A percentile compares a stretch with the other conserved stretches of the same genome.
Conservation (phyloP, 2,888 invertebrate species). For the Cheilosia vernalis region DNA sequence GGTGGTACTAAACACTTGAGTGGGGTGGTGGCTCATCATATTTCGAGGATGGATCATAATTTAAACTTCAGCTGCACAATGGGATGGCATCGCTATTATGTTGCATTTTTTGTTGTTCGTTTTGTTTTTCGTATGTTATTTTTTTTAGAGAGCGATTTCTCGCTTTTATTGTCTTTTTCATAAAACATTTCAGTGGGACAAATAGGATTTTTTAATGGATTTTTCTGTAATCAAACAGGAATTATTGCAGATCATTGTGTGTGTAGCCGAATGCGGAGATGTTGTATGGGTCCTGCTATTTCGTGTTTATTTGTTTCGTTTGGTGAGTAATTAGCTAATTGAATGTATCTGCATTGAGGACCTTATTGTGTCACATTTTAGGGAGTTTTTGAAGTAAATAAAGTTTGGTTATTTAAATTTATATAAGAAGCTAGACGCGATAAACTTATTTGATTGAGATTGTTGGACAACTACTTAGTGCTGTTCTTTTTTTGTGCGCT, state of each 20-base stretch:
- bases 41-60: constrained; percentile 67
- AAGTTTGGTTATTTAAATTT: not conserved
- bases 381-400: not conserved
- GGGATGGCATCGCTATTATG: constrained; percentile 57
- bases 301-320: constrained; percentile 3
- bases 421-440: not conserved
- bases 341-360: constrained; percentile 17
- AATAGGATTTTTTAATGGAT: constrained; percentile 34
- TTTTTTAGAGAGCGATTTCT: not conserved
- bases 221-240: constrained; percentile 54
- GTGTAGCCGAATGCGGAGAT: constrained; percentile 3
- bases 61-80: constrained; percentile 71
- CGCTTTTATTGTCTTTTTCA: constrained; percentile 23
- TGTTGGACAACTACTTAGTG: not conserved
- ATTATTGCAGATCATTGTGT: constrained; percentile 35
- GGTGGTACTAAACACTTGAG: constrained; percentile 37
- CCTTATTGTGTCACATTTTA: not conserved
- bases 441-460: constrained; percentile 5
- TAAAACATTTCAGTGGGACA: constrained; percentile 45
- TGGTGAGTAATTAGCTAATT: constrained; percentile 56
- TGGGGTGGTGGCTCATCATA: constrained; percentile 57
- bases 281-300: not conserved
- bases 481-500: not conserved
- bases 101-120: constrained; percentile 40
- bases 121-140: constrained; percentile 8